Base-by-base conservation (phyloP, 2,888 invertebrate genomes). In the Tipula confusa region DNA sequence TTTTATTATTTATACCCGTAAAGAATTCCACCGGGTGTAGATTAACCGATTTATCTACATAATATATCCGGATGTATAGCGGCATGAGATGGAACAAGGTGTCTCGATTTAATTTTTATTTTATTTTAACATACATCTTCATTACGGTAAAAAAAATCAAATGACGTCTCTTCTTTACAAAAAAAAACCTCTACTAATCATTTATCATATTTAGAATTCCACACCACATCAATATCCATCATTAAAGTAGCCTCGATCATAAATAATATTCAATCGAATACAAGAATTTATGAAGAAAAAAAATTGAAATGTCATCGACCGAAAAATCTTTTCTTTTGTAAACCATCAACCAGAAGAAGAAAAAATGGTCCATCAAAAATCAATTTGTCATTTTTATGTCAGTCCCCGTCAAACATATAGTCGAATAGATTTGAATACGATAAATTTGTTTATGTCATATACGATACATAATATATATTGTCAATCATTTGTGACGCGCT, bases 311-410 rank as follows among this genome's bases (percentile, higher is more conserved):
- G 64, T 64, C 64, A 64, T 64, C 64, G 64, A 64, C 64, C 64
- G 64, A 24, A 64, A 64, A 64, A 18, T 64, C 43, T 43, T 43
- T 43, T 43, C 64, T 64, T 64, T 64, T 64, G 6, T 64, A 31
- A 15, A 43, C 15, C 48, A 48, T 2, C 18, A 0, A 18, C 7
- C 18, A 18, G 24, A 18, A n/a, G 11, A 33, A 6, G 15, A n/a
- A 1, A 43, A 43, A 64, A 24, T 24, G 64, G 64, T 64, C 64
- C 64, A 64, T 64, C 64, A 24, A 64, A 64, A 64, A 64, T 64
- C 64, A 64, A 64, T 64, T 64, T 64, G 64, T 64, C 64, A 64
- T 64, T 64, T 64, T 64, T 7, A 64, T 24, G 64, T 64, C 64
- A 64, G 64, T 0, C 24, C 64, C 24, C 13, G 11, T 18, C 18